Evolutionary conservation across 1,140 invertebrate species (phyloP).

Genomic region (Drosophila tsacasi): DNA sequence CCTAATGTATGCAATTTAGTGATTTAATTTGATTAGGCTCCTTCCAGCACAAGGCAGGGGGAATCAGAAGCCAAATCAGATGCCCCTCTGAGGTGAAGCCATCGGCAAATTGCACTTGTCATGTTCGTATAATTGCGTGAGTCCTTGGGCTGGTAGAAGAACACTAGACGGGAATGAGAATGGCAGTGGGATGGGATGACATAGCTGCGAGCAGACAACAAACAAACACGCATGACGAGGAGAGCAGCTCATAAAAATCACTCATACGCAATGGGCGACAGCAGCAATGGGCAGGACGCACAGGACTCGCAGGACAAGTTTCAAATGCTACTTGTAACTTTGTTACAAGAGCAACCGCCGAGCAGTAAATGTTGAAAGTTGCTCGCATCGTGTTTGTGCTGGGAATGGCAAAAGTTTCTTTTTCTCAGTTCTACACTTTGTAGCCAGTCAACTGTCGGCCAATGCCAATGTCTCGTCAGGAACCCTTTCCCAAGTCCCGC

Average conservation of each 20-base stretch:
- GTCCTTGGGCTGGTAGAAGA: slow-evolving; percentile 21
- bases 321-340: slow-evolving; percentile 83
- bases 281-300: slow-evolving; percentile 37
- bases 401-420: slow-evolving; percentile 58
- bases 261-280: slow-evolving; percentile 69
- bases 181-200: not conserved
- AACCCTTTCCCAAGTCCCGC: slow-evolving; percentile 8
- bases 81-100: slow-evolving; percentile 1
- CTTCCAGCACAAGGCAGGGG: slow-evolving; percentile 25
- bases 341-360: slow-evolving; percentile 51
- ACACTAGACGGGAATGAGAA: not conserved
- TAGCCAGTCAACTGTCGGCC: slow-evolving; percentile 48
- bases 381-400: slow-evolving; percentile 43
- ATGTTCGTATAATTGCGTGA: slow-evolving; percentile 48
- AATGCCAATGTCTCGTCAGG: slow-evolving; percentile 51
- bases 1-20: slow-evolving; percentile 54
- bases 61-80: slow-evolving; percentile 13
- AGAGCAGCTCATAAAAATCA: slow-evolving; percentile 70
- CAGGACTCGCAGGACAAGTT: slow-evolving; percentile 63
- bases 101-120: slow-evolving; percentile 44
- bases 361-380: slow-evolving; percentile 67
- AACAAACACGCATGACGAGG: slow-evolving; percentile 46
- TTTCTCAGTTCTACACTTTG: slow-evolving; percentile 46
- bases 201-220: slow-evolving; percentile 27
- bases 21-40: slow-evolving; percentile 60